Percentiles rank a stretch among this genome's conserved stretches.
Conservation (phyloP, 1,140 invertebrate species). For the Phortica variegata region DNA sequence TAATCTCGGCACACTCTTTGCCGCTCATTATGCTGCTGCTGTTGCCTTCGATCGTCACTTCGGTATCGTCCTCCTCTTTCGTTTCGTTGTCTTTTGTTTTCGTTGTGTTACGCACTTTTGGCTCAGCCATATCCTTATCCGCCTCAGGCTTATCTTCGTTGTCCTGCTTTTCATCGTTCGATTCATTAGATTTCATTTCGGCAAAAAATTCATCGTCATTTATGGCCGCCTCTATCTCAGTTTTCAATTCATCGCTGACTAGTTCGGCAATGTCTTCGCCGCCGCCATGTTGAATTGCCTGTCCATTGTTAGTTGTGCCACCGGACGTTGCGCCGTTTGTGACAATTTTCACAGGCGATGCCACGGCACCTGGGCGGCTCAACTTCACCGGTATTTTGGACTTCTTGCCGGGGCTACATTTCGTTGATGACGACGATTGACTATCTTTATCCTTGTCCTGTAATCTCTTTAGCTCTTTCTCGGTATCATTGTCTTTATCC, state of each 20-base stretch:
- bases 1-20: slow-evolving; percentile 2
- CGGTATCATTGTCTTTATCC: slow-evolving; percentile 45
- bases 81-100: slow-evolving; percentile 2
- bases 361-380: slow-evolving; percentile 33
- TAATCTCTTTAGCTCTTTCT: slow-evolving; percentile 35
- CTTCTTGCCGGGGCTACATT: slow-evolving; percentile 47
- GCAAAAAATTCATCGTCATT: slow-evolving; percentile 30
- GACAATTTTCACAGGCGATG: slow-evolving; percentile 40
- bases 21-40: slow-evolving; percentile 13
- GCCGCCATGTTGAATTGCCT: slow-evolving; percentile 47
- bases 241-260: slow-evolving; percentile 39
- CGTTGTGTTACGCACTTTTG: slow-evolving; percentile 10
- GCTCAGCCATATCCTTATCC: slow-evolving; percentile 25
- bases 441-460: slow-evolving; percentile 12
- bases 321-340: slow-evolving; percentile 2
- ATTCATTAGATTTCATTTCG: slow-evolving; percentile 3
- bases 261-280: slow-evolving; percentile 51
- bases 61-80: slow-evolving; percentile 12
- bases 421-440: slow-evolving; percentile 23
- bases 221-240: slow-evolving; percentile 47
- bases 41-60: no score
- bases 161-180: not conserved
- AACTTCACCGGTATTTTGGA: slow-evolving; percentile 55
- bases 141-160: slow-evolving; percentile 37
- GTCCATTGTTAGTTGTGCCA: slow-evolving; percentile 26